Evolutionary conservation across 2,797 vertebrate genomes (phyloP).

Genomic region (Acanthurus tractus): DNA sequence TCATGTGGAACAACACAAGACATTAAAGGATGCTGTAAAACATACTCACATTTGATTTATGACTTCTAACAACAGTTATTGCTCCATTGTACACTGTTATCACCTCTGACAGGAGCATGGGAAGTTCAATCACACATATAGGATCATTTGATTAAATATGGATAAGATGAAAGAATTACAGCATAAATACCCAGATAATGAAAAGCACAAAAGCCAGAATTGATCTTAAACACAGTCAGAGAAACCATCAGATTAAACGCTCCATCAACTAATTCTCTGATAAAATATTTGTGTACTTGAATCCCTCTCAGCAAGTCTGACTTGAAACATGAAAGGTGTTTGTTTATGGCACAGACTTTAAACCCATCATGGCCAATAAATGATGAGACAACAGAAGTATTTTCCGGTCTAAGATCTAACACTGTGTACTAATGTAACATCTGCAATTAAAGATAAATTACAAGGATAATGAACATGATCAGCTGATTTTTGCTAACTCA

Average conservation of each 20-base stretch:
- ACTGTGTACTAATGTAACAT: slow-evolving; percentile 5
- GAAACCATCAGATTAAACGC: background rate
- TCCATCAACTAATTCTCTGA: background rate
- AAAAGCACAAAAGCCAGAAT: background rate
- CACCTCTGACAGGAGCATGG: background rate
- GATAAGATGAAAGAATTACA: background rate
- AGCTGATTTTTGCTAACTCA: too few relatives aligned
- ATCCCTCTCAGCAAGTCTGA: background rate
- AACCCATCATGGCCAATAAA: slow-evolving; percentile 54
- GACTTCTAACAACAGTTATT: background rate
- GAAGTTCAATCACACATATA: background rate
- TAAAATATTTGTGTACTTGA: background rate
- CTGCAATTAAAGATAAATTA: slow-evolving; percentile 14
- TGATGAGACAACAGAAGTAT: slow-evolving; percentile 7
- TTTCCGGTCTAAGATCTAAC: too few relatives aligned
- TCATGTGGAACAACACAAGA: background rate
- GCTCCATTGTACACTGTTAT: too few relatives aligned
- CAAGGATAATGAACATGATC: background rate
- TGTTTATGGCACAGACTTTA: slow-evolving; percentile 69
- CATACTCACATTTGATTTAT: background rate
- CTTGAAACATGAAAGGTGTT: slow-evolving; percentile 2
- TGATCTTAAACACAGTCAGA: background rate
- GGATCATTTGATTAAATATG: background rate
- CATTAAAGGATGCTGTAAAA: background rate
- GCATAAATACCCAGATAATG: background rate